A percentile compares a stretch with the other conserved stretches of the same genome.
phyloP scores from a whole-genome alignment of 2,888 invertebrate species.

The Homarus gammarus region DNA sequence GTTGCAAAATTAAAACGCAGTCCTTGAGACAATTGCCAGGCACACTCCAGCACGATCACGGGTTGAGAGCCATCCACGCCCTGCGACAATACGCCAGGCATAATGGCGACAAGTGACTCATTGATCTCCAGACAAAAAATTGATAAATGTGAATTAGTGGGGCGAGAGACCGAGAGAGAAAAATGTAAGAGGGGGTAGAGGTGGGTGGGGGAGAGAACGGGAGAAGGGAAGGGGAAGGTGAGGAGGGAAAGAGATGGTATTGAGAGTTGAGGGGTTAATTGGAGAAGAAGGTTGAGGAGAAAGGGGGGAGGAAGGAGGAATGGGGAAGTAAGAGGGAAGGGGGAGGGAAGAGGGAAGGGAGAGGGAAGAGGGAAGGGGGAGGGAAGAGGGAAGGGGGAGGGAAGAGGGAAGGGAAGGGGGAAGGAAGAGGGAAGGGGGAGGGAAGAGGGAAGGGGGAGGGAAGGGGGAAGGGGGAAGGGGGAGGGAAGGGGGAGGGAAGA shows the following conservation, averaged over 20 bases:
- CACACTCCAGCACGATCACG: slow-evolving; percentile 23
- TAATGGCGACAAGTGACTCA: slow-evolving; percentile 36
- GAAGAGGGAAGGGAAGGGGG: slow-evolving; percentile 31
- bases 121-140: slow-evolving; percentile 26
- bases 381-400: slow-evolving; percentile 34
- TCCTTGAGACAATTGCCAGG: slow-evolving; percentile 20
- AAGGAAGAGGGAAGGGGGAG: background rate
- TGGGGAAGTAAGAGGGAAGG: background rate
- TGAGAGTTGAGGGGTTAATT: no score
- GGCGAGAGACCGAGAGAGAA: slow-evolving; percentile 27
- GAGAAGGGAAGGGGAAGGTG: no score
- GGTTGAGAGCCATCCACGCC: slow-evolving; percentile 1
- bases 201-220: background rate
- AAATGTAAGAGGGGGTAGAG: background rate
- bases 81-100: background rate
- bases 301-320: no score
- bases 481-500: background rate
- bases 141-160: slow-evolving; percentile 30
- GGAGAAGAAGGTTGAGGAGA: no score
- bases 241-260: no score
- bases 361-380: slow-evolving; percentile 21
- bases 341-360: background rate
- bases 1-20: slow-evolving; percentile 23
- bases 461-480: no score
- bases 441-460: background rate